Percentiles rank a stretch among this genome's conserved stretches.
Conservation (phyloP, 2,797 vertebrate species). For the Macrochelys suwanniensis region DNA sequence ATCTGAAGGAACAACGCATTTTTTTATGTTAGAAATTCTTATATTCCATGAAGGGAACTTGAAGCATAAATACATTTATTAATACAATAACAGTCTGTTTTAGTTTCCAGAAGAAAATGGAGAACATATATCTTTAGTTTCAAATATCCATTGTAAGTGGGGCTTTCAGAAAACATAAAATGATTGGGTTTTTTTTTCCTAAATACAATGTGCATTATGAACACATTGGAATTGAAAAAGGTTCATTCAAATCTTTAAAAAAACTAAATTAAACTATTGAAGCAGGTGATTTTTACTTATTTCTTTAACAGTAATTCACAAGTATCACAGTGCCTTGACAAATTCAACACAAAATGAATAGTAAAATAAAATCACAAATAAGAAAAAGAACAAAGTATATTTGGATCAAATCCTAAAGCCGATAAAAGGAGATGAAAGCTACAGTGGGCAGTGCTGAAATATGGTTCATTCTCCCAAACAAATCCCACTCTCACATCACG, state of each 20-base stretch:
- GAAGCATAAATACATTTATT: constrained; percentile 70
- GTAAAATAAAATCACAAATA: not conserved
- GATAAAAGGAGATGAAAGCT: not conserved
- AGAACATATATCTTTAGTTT: constrained; percentile 5
- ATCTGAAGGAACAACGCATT: constrained; percentile 78
- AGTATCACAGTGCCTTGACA: not conserved
- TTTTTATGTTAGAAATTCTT: constrained; percentile 73
- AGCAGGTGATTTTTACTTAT: accelerated
- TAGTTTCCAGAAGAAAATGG: constrained; percentile 28
- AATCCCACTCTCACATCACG: accelerated
- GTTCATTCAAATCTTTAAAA: not conserved
- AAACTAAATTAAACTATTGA: not conserved
- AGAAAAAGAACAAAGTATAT: not conserved
- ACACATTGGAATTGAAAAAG: not conserved
- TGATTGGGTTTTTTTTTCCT: not conserved
- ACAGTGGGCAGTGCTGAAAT: not conserved
- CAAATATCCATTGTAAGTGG: constrained; percentile 20
- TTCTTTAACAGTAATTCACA: not conserved
- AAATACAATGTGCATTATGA: not conserved
- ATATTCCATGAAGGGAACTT: constrained; percentile 56
- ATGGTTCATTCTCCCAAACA: not conserved
- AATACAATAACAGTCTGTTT: constrained; percentile 40
- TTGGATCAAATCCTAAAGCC: not conserved
- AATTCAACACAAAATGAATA: not conserved
- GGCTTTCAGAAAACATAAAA: constrained; percentile 36